phyloP scores from a whole-genome alignment of 2,888 invertebrate species.

The Spisula subtruncata region DNA sequence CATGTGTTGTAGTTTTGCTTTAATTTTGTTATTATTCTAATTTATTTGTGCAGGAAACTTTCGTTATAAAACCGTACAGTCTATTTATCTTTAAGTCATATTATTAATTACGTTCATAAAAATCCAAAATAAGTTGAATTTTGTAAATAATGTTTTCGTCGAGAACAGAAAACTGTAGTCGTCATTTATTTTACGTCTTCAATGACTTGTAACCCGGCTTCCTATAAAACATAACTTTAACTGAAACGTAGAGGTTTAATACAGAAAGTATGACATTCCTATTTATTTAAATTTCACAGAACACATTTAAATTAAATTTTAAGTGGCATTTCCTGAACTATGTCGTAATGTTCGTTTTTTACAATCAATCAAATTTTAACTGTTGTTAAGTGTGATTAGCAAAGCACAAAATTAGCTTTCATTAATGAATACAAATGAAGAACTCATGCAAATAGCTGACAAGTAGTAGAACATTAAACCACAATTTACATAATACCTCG shows the following conservation, averaged over 20 bases:
- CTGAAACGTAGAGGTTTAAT: background rate
- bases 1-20: too few relatives aligned
- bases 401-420: background rate
- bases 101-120: too few relatives aligned
- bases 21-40: too few relatives aligned
- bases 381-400: background rate
- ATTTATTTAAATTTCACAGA: conserved; percentile 7
- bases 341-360: background rate
- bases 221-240: background rate
- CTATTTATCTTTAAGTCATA: too few relatives aligned
- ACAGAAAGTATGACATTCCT: background rate
- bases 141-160: too few relatives aligned
- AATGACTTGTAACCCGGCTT: background rate
- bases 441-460: conserved; percentile 5
- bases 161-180: too few relatives aligned
- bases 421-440: background rate
- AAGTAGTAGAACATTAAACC: background rate
- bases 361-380: conserved; percentile 4
- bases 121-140: too few relatives aligned
- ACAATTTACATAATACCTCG: conserved; percentile 1
- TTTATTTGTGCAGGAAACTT: too few relatives aligned
- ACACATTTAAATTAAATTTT: background rate
- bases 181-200: too few relatives aligned
- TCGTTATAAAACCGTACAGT: too few relatives aligned
- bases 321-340: background rate